These are phyloP conservation scores for Drosophila setifemur DNA, from an alignment of 1,140 invertebrate species.

Conservation along the genomic window DNA sequence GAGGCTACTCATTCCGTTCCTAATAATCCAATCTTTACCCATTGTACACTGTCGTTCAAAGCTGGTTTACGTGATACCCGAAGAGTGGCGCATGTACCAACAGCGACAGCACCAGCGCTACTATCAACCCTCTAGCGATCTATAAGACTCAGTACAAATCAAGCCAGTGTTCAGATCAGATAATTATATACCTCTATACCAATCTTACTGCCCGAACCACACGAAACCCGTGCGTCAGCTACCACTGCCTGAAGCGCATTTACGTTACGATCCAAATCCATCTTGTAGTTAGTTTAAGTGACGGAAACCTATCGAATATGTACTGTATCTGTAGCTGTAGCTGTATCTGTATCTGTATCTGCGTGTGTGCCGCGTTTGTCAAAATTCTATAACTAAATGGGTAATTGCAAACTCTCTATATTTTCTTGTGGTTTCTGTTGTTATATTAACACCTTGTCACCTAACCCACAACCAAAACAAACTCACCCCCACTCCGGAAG, in stretches of 20 bases:
- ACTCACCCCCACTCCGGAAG: constrained; percentile 1
- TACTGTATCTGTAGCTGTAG: background rate
- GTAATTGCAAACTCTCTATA: constrained; percentile 66
- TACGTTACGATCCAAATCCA: constrained; percentile 16
- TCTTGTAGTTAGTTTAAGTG: constrained; percentile 35
- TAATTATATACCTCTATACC: constrained; percentile 26
- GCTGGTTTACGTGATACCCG: constrained; percentile 82
- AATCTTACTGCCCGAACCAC: constrained; percentile 53
- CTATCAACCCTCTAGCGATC: constrained; percentile 82
- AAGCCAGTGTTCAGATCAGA: constrained; percentile 35
- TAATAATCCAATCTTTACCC: constrained; percentile 63
- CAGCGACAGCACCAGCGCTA: constrained; percentile 81
- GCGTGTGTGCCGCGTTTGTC: constrained; percentile 57
- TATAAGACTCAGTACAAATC: constrained; percentile 48
- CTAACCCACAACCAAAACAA: constrained; percentile 11
- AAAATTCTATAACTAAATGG: constrained; percentile 66
- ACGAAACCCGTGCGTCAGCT: constrained; percentile 12
- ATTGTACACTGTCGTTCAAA: constrained; percentile 74
- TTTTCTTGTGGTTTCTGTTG: constrained; percentile 55
- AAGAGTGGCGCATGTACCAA: constrained; percentile 82
- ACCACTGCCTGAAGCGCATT: constrained; percentile 38
- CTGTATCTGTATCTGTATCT: constrained; percentile 48
- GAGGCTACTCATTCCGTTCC: constrained; percentile 17
- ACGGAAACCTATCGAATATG: constrained; percentile 39
- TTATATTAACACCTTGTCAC: constrained; percentile 57